Percentiles rank a stretch among this genome's conserved stretches.
Conservation (phyloP, 2,113 vertebrate genomes). For the Proteles cristata region DNA sequence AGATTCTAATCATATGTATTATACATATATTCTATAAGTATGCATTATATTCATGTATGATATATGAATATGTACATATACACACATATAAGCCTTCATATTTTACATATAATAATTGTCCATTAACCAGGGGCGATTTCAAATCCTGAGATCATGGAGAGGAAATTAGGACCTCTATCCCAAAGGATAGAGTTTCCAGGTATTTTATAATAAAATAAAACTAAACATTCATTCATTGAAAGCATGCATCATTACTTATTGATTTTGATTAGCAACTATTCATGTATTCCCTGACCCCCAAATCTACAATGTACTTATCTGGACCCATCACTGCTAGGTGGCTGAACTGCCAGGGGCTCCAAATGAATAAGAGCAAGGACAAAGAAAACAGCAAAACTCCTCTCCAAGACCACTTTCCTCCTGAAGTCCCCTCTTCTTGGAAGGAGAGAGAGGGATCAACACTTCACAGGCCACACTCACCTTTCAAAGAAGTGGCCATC, state of each 20-base stretch:
- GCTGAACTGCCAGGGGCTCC: too few species aligned
- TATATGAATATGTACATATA: neutral
- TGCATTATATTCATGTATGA: accelerated
- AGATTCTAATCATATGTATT: neutral
- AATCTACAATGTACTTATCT: accelerated
- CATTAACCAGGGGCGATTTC: neutral
- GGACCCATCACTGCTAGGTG: neutral
- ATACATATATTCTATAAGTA: neutral
- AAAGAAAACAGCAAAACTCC: neutral
- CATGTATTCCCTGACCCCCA: neutral
- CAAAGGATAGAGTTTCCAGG: neutral
- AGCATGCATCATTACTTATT: neutral
- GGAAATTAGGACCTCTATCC: neutral
- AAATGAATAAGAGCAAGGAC: neutral
- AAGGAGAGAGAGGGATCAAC: neutral
- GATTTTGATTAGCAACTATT: neutral
- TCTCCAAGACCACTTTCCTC: neutral
- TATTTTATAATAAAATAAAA: conserved; percentile 7
- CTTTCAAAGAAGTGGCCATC: conserved; percentile 97
- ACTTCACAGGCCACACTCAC: conserved; percentile 87
- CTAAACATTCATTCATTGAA: neutral
- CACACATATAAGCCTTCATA: too few species aligned
- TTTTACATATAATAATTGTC: neutral
- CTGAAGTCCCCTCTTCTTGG: neutral
- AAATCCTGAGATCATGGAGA: neutral